Base-by-base conservation (phyloP, 2,888 invertebrate genomes). In the Ophioninae sp. region DNA sequence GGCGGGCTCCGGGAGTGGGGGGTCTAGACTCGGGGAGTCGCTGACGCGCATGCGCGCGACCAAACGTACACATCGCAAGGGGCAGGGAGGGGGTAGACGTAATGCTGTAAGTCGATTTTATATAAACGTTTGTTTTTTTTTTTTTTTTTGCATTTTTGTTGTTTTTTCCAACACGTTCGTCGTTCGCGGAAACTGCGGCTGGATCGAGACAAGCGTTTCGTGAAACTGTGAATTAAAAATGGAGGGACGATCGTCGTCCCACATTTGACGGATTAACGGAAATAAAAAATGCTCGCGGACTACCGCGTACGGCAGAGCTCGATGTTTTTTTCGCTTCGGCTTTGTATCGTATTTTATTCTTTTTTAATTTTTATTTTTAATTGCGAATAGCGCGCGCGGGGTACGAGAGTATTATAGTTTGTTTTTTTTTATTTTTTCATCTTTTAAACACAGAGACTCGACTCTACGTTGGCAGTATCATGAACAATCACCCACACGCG, bases 391-490 rank as follows among this genome's bases (percentile, higher is more conserved):
- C 73, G 79, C 79, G 73, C 67, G 79, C 73, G 67, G 67, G 67
- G 41, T 73, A 79, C n/a, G 59, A 79, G 79, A 79, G 79, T 79
- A 79, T 79, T 79, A 72, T 79, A 79, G 61, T 73, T 68, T 65
- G 70, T 59, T 67, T 77, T 64, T 59, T 61, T 62, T 72, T 56
- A 75, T 76, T 69, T 72, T 41, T 70, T 77, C 73, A 68, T 72
- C 81, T 67, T 79, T 73, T 79, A 88, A 87, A 88, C 87, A 88
- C 87, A 87, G 88, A 89, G 87, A 89, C 87, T 89, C 87, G 88
- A 89, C 87, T 88, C 89, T 86, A 89, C 86, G 88, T 91, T 91
- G 92, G 92, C 92, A 92, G 92, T 92, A 92, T 91, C 86, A 87
- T 91, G 90, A 91, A 92, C 90, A 90, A 90, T 89, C 87, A 89